Evolutionary conservation across 30 jellyfish, hydroid and myxozoan species (phyloP).

Genomic region (Cassiopea andromeda): DNA sequence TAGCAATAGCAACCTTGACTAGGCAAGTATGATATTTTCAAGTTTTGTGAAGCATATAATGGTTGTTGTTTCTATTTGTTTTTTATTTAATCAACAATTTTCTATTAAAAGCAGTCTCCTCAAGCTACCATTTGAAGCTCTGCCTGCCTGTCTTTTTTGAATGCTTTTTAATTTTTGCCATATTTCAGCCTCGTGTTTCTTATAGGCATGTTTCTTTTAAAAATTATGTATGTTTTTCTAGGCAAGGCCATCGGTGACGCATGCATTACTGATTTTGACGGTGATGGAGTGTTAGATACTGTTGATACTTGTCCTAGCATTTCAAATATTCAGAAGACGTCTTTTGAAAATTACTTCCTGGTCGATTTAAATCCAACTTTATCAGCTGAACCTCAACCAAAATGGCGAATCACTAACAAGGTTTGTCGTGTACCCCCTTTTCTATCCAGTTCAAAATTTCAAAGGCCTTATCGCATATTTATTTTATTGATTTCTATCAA

Average conservation of each 20-base stretch:
- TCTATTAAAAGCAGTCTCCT: too few species aligned
- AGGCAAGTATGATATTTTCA: too few species aligned
- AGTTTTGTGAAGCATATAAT: too few species aligned
- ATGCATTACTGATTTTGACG: conserved; percentile 86
- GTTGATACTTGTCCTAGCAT: conserved; percentile 76
- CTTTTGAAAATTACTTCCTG: conserved; percentile 61
- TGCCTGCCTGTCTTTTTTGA: background rate
- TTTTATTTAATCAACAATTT: too few species aligned
- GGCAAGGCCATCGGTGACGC: conserved; percentile 90
- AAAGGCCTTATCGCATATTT: too few species aligned
- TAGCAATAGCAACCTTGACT: too few species aligned
- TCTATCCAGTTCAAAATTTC: too few species aligned
- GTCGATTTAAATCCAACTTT: conserved; percentile 74
- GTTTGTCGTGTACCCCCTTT: conserved; percentile 14
- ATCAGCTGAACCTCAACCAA: conserved; percentile 84
- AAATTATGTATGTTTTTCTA: background rate
- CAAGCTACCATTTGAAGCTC: too few species aligned
- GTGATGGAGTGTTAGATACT: conserved; percentile 66
- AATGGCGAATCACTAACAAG: conserved; percentile 80
- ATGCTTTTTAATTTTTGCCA: background rate
- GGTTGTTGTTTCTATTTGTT: too few species aligned
- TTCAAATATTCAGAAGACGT: conserved; percentile 69
- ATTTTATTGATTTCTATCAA: too few species aligned
- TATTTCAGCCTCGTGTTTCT: background rate
- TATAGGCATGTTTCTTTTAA: background rate